A percentile compares a stretch with the other conserved stretches of the same genome.
Conservation (phyloP, 2,797 vertebrate genomes). For the Syngnathus acus region DNA sequence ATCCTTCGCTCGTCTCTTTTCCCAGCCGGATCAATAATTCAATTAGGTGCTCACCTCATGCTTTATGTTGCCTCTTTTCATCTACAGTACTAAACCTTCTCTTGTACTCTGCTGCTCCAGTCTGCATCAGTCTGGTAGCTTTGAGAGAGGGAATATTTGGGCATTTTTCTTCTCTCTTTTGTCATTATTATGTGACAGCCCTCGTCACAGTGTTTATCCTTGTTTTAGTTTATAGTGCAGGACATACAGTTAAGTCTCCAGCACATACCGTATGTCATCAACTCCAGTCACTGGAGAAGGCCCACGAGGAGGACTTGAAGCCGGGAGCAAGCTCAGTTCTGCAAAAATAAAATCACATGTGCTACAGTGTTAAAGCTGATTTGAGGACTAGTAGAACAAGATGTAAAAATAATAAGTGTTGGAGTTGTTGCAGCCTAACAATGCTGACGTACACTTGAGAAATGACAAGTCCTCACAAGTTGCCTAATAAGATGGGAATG, state of each 20-base stretch:
- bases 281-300: conserved; percentile 37
- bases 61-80: conserved; percentile 29
- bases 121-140: background rate
- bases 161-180: background rate
- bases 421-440: conserved; percentile 30
- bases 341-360: conserved; percentile 20
- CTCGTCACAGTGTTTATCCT: conserved; percentile 6
- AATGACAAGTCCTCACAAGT: background rate
- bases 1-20: conserved; percentile 56
- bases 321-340: conserved; percentile 11
- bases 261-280: conserved; percentile 34
- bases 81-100: background rate
- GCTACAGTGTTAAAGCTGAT: background rate
- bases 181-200: conserved; percentile 25
- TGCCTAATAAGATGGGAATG: too few relatives aligned
- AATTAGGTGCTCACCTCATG: conserved; percentile 34
- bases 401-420: background rate
- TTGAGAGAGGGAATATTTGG: background rate
- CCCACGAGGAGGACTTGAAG: conserved; percentile 32
- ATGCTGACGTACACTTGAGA: conserved; percentile 19
- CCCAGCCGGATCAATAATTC: conserved; percentile 66
- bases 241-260: conserved; percentile 34
- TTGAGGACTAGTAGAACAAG: background rate
- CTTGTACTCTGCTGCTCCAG: background rate
- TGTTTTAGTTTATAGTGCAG: conserved; percentile 7